These are phyloP conservation scores for Trichosurus vulpecula DNA, from an alignment of 2,797 vertebrate genomes.

Conservation along the genomic window DNA sequence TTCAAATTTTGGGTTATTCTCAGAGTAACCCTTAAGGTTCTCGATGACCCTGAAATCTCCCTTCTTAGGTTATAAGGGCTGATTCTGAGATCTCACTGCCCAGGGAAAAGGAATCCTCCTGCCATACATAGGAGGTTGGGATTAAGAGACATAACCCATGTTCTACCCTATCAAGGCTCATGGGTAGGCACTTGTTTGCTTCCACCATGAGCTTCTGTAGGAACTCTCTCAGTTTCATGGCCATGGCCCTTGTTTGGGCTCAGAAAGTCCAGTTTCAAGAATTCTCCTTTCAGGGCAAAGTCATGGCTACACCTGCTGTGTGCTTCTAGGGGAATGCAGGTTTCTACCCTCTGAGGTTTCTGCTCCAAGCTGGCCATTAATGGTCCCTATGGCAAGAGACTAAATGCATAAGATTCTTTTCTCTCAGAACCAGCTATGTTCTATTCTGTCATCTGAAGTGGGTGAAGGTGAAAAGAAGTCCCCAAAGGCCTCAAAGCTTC, in stretches of 20 bases:
- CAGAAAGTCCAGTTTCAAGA: background rate
- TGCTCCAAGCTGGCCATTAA: background rate
- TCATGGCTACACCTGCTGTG: background rate
- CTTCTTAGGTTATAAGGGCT: background rate
- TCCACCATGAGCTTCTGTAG: background rate
- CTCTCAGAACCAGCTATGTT: background rate
- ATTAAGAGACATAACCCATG: background rate
- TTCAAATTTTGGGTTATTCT: background rate
- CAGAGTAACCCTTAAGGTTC: background rate
- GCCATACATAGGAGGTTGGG: background rate
- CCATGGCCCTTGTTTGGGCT: background rate
- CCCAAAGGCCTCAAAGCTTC: background rate
- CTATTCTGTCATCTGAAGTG: background rate
- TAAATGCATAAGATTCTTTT: background rate
- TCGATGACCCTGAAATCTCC: background rate
- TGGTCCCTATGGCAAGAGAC: background rate
- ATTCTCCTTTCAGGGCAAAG: background rate
- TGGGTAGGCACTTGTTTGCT: background rate
- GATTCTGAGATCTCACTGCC: background rate
- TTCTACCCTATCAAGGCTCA: background rate
- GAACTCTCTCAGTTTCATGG: background rate
- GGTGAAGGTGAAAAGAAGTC: background rate
- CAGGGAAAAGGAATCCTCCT: background rate
- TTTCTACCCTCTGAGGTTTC: background rate
- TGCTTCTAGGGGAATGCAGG: background rate